A percentile compares a stretch with the other conserved stretches of the same genome.
Evolutionary conservation across 2,797 vertebrate species (phyloP).

Genomic region (Manis crassicaudata): DNA sequence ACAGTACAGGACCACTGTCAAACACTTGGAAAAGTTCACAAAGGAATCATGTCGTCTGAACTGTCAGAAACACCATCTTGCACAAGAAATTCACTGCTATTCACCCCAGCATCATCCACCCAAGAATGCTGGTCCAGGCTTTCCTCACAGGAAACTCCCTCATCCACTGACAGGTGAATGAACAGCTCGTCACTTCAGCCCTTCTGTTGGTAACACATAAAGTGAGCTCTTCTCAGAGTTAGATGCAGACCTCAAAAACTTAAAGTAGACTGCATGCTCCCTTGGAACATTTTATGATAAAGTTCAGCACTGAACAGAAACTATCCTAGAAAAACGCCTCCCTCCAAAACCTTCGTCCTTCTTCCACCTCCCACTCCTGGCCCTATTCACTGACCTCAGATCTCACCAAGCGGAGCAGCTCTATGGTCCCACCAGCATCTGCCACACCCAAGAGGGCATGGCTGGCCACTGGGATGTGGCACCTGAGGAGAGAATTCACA

Average conservation of each 20-base stretch:
- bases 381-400: constrained; percentile 88
- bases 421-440: constrained; percentile 90
- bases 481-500: constrained; percentile 86
- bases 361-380: not conserved
- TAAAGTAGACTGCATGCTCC: not conserved
- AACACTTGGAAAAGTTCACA: not conserved
- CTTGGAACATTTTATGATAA: not conserved
- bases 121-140: not conserved
- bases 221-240: not conserved
- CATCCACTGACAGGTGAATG: not conserved
- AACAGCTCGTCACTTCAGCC: not conserved
- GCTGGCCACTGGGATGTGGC: constrained; percentile 89
- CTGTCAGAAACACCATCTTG: not conserved
- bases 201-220: not conserved
- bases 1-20: no score
- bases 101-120: not conserved
- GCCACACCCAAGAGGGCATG: constrained; percentile 90
- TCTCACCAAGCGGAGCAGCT: constrained; percentile 87
- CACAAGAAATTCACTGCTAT: not conserved
- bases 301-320: not conserved
- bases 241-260: not conserved
- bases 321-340: not conserved
- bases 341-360: not conserved
- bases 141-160: not conserved
- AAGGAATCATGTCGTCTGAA: accelerated